Evolutionary conservation across 2,888 invertebrate species (phyloP).

Genomic region (Hoplodrina ambigua): DNA sequence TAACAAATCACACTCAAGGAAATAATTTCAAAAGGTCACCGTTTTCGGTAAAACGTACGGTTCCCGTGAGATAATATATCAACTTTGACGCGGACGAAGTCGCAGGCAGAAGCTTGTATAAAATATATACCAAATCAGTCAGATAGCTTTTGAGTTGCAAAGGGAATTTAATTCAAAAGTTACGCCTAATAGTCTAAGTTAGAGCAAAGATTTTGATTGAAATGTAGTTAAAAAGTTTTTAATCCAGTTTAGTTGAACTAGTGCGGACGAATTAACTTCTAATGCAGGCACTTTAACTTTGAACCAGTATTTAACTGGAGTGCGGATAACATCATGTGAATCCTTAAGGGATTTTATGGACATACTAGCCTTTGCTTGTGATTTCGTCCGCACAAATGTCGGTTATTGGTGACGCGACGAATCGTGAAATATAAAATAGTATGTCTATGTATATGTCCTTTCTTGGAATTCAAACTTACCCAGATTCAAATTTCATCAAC

Average conservation of each 20-base stretch:
- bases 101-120: no score
- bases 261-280: slow-evolving; percentile 48
- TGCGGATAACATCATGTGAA: slow-evolving; percentile 20
- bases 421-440: no score
- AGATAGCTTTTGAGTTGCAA: slow-evolving; percentile 21
- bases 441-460: no score
- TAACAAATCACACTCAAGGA: no score
- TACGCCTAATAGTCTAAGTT: slow-evolving; percentile 33
- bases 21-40: no score
- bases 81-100: no score
- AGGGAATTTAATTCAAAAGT: slow-evolving; percentile 46
- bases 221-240: slow-evolving; percentile 52
- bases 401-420: no score
- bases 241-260: slow-evolving; percentile 36
- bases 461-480: no score
- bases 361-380: neutral
- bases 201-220: slow-evolving; percentile 41
- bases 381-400: no score
- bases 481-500: no score
- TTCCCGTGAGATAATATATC: no score
- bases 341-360: neutral
- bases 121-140: slow-evolving; percentile 15
- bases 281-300: slow-evolving; percentile 45
- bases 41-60: no score
- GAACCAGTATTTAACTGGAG: slow-evolving; percentile 22